Conservation (phyloP, 2,113 vertebrate genomes). For the Candoia aspera region DNA sequence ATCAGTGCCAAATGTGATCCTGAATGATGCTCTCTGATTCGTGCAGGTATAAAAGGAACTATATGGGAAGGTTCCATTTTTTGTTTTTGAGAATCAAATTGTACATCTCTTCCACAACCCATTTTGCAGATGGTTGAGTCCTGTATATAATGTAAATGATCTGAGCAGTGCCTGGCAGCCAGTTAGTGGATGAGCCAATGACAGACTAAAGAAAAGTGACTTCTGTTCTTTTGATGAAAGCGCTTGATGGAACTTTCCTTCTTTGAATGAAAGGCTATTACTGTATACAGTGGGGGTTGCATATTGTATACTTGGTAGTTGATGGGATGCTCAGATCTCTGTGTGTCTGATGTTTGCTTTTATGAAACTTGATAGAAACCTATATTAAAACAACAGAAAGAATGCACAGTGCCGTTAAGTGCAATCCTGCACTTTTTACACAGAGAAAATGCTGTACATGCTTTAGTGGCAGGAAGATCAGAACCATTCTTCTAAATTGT, state of each 20-base stretch:
- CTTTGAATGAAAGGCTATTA: conserved; percentile 14
- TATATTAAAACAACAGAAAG: conserved; percentile 26
- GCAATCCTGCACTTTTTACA: conserved; percentile 5
- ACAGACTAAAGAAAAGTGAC: neutral
- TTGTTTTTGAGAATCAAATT: conserved; percentile 12
- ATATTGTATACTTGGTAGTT: neutral
- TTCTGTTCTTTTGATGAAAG: neutral
- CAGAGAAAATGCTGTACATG: rapidly evolving
- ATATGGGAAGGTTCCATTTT: neutral
- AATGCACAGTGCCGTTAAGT: neutral
- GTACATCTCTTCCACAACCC: neutral
- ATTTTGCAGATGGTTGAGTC: neutral
- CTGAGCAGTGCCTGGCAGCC: neutral
- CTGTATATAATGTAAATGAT: neutral
- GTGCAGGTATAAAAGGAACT: neutral
- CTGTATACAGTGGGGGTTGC: neutral
- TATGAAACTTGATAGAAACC: conserved; percentile 19
- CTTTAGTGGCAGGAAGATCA: conserved; percentile 24
- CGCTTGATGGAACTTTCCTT: neutral
- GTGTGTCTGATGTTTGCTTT: conserved; percentile 16
- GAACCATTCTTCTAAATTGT: neutral
- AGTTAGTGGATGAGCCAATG: neutral
- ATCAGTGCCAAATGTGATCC: neutral
- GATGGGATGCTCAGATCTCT: conserved; percentile 15
- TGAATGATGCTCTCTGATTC: neutral